A percentile compares a stretch with the other conserved stretches of the same genome.
These are phyloP conservation scores for Eristalis intricaria DNA, from an alignment of 2,888 invertebrate species.

Conservation along the genomic window DNA sequence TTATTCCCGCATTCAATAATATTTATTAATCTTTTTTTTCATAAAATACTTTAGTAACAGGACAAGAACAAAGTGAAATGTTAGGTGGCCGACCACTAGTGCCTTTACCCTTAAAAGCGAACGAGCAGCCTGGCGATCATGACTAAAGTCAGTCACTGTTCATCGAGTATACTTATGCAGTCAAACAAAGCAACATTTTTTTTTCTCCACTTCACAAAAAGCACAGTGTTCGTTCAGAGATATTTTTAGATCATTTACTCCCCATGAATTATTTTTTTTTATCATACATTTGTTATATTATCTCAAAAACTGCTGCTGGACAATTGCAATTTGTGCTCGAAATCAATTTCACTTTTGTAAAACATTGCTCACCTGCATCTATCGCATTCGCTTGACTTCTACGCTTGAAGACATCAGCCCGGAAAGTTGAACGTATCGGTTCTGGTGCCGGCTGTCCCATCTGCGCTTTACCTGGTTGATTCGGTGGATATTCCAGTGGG, in stretches of 20 bases:
- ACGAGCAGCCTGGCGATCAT: neutral
- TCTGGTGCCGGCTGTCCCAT: neutral
- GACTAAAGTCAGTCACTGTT: neutral
- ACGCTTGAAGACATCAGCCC: neutral
- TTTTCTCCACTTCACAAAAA: neutral
- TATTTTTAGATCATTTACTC: neutral
- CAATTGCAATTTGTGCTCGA: too few relatives aligned
- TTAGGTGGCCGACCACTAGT: too few relatives aligned
- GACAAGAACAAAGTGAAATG: too few relatives aligned
- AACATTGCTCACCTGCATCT: neutral
- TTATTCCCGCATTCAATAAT: too few relatives aligned
- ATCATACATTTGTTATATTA: neutral
- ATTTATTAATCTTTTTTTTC: too few relatives aligned
- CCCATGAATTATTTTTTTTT: neutral
- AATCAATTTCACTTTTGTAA: neutral
- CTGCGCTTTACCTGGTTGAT: neutral
- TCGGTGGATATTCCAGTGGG: neutral
- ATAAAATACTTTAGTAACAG: too few relatives aligned
- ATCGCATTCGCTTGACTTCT: neutral
- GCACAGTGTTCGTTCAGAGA: neutral
- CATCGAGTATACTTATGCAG: too few relatives aligned
- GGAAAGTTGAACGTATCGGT: neutral
- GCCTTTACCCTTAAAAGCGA: too few relatives aligned
- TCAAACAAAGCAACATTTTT: neutral
- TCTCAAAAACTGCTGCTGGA: neutral